Conservation (phyloP, 2,113 vertebrate genomes). For the Microcebus lehilahytsara region DNA sequence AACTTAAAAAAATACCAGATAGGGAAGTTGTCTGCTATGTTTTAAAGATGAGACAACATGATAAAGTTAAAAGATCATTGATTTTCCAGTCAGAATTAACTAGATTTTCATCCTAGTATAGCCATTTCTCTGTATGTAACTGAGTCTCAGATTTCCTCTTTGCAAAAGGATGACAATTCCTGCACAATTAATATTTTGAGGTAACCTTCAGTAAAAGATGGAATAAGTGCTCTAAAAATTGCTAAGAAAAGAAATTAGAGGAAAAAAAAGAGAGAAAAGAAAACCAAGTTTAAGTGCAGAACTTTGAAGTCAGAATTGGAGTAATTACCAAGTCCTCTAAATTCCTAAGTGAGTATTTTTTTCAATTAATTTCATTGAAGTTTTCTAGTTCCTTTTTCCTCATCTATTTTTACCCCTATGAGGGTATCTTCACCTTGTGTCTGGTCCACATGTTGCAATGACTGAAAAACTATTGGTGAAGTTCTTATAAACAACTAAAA, state of each 20-base stretch:
- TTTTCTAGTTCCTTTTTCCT: not conserved
- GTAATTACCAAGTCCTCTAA: not conserved
- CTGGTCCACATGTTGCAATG: fast-evolving
- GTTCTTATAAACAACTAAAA: not conserved
- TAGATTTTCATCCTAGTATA: not conserved
- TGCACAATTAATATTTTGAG: not conserved
- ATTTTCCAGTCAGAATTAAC: not conserved
- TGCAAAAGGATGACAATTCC: not conserved
- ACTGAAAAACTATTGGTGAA: not conserved
- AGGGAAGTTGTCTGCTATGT: not conserved
- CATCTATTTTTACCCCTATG: not conserved
- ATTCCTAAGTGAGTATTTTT: not conserved
- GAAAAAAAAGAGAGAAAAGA: not conserved
- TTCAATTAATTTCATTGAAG: not conserved
- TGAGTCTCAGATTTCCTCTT: not conserved
- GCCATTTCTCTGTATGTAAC: not conserved
- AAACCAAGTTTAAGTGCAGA: not conserved
- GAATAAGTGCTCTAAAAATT: not conserved
- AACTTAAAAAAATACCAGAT: not conserved
- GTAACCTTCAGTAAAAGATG: not conserved
- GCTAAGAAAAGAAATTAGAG: not conserved
- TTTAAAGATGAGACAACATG: not conserved
- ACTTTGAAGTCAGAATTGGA: not conserved
- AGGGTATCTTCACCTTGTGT: not conserved
- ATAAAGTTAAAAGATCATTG: not conserved